Evolutionary conservation across 1,140 invertebrate species (phyloP), one percentile per base, ranked within the genome.

Genomic region (Drosophila insularis): DNA sequence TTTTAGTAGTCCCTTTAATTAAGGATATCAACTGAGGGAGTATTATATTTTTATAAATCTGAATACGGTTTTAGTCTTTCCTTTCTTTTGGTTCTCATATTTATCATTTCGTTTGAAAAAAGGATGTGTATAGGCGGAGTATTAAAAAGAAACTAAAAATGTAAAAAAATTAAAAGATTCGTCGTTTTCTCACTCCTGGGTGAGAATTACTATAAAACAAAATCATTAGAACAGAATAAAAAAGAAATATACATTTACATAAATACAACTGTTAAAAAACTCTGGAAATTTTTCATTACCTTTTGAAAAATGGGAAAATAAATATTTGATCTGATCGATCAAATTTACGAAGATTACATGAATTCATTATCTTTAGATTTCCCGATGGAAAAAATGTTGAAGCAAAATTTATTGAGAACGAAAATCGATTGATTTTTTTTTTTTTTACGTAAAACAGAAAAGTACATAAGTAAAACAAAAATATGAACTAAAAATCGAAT

Each of bases 201-300:
- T 74, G 69, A 89, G 85, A 84, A 71, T 32, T 78, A 21, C 32
- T 72, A 65, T 64, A 62, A 77, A 64, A 50, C 63, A 62, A 78
- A 80, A 63, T 55, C 13, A 68, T 75, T 63, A 73, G 68, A 68
- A 66, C 66, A 43, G 31, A 87, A 87, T 79, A 76, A 63, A 89
- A 90, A 80, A 76, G 65, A 74, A 71, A 61, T 69, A 63, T 62
- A 23, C 35, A 13, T 21, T 21, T 19, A 50, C 8, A 50, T 50
- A 79, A 89, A 82, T 78, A 91, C 89, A 91, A 91, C 90, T 91
- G 90, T 80, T 80, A 89, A 91, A 89, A 78, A 87, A 71, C 90
- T 91, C 90, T 72, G 90, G 82, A 91, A 90, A 91, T 90, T 91
- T 91, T 90, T 91, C 90, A 84, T 76, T 81, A 79, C 90, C 65